Conservation (phyloP, 2,797 vertebrate species). For the Carcharodon carcharias region DNA sequence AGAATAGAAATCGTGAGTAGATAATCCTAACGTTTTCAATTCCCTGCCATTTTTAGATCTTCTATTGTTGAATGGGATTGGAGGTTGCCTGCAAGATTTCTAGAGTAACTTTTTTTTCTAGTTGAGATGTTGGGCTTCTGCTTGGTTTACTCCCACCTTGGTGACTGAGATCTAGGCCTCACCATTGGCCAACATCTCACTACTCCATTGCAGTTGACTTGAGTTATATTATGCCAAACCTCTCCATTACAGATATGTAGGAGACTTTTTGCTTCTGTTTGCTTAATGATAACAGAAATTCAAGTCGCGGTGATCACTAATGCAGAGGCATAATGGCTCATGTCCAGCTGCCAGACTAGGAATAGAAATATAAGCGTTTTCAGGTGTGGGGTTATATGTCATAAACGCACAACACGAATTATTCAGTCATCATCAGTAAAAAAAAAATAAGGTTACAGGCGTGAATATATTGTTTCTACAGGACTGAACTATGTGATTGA, state of each 20-base stretch:
- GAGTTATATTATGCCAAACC: background rate
- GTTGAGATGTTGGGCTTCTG: background rate
- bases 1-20: background rate
- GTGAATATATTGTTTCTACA: background rate
- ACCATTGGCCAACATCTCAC: background rate
- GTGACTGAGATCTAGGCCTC: background rate
- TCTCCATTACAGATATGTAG: background rate
- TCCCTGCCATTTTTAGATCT: background rate
- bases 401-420: background rate
- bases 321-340: background rate
- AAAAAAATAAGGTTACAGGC: background rate
- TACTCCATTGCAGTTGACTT: background rate
- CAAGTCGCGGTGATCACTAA: background rate
- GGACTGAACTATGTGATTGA: constrained; percentile 29
- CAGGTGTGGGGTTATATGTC: background rate
- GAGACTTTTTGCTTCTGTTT: background rate
- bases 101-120: background rate
- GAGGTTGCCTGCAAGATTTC: background rate
- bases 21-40: background rate
- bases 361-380: background rate
- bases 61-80: background rate
- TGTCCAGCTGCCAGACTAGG: background rate
- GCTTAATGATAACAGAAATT: background rate
- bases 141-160: background rate
- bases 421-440: background rate